phyloP scores from a whole-genome alignment of 92 coral and sea anemone genomes.

The Anthopleura xanthogrammica region DNA sequence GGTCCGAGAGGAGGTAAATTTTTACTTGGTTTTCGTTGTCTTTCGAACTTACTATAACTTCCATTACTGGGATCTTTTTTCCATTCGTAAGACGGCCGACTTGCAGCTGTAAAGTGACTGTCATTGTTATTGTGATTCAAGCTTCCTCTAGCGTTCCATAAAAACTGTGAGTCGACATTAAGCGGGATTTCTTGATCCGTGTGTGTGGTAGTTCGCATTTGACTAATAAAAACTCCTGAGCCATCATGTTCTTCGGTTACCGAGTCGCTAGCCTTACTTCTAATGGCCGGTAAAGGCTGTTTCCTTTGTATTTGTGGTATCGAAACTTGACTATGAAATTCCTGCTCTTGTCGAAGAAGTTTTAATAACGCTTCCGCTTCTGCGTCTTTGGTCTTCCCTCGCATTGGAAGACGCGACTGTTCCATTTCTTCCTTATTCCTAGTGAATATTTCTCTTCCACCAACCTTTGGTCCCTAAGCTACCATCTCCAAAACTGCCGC shows the following conservation, averaged over 20 bases:
- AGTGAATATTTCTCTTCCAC: not conserved
- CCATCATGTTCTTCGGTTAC: not conserved
- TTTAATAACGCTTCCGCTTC: conserved; percentile 89
- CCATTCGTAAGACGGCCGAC: conserved; percentile 58
- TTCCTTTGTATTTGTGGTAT: conserved; percentile 75
- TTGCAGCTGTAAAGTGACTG: not conserved
- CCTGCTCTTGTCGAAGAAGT: conserved; percentile 82
- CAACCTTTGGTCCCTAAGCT: not conserved
- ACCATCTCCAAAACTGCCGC: not conserved
- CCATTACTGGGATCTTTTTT: conserved; percentile 29
- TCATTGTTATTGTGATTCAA: not conserved
- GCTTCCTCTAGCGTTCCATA: conserved; percentile 20
- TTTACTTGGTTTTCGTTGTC: conserved; percentile 54
- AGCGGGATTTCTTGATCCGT: conserved; percentile 28
- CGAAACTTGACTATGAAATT: conserved; percentile 56
- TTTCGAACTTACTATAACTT: conserved; percentile 41
- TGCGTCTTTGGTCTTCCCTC: conserved; percentile 91
- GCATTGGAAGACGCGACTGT: conserved; percentile 60
- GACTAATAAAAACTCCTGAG: conserved; percentile 22
- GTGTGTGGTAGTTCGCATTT: conserved; percentile 15
- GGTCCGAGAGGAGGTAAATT: conserved; percentile 72
- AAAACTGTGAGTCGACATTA: conserved; percentile 35
- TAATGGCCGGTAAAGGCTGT: conserved; percentile 82
- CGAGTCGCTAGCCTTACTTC: conserved; percentile 23
- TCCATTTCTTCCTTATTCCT: conserved; percentile 25